Evolutionary conservation across 2,797 vertebrate species (phyloP), one percentile per base, ranked within the genome.

Genomic region (Limosa lapponica): DNA sequence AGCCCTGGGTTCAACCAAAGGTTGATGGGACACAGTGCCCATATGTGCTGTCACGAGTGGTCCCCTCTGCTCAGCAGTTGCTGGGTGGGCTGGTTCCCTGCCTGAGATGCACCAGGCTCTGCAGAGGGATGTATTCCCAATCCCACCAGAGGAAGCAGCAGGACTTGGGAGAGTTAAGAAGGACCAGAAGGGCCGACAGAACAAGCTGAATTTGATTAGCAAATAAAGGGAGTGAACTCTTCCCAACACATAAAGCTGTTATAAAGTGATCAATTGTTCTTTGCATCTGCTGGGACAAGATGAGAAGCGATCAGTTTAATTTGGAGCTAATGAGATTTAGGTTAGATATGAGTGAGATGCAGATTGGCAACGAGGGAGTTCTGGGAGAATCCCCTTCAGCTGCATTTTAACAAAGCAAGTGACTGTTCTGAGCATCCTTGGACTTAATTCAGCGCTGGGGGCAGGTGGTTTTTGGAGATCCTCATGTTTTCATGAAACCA

Each of bases 11-110:
- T 36, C 17, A 54, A 4, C 30, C 39, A 20, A 41, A 43, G 32
- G 22, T 16, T 23, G 36, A 23, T 11, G 46, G 37, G 44, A 20
- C n/a, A 10, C 8, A 6, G 59, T 28, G 20, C 2, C 77, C 48
- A 3, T 16, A 1, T 1, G 13, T 3, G 44, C 39, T 2, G 44
- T 51, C 20, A 41, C 0, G 32, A 37, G 4, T 0, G 30, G 5
- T 46, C n/a, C 13, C 18, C 32, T 10, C 64, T 8, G 15, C 11
- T 16, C 69, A 16, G 54, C 43, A 11, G 3, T 19, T 16, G 54
- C n/a, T 41, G 32, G 36, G 61, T 23, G 34, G 8, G 13, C 19
- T 43, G 22, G 25, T 66, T 52, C 41, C 37, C 24, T 28, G 37
- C 69, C 13, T 16, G 34, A 37, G 75, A 1, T 27, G 6, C 51